Conservation (phyloP, 2,888 invertebrate genomes). For the Perizoma flavofasciatum region DNA sequence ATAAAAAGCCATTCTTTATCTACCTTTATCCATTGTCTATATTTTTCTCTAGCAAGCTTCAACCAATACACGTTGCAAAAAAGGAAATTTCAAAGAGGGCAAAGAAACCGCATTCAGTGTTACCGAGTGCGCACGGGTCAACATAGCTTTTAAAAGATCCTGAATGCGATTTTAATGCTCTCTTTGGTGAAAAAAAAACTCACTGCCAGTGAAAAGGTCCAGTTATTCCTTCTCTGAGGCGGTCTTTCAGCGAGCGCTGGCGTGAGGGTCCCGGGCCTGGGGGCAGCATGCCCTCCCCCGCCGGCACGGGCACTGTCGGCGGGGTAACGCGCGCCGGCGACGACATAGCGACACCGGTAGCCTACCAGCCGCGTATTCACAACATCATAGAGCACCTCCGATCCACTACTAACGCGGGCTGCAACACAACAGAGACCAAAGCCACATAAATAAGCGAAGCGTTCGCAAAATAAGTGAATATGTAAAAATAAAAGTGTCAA, state of each 20-base stretch:
- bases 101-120: constrained; percentile 25
- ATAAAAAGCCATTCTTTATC: constrained; percentile 37
- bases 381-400: constrained; percentile 63
- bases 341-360: constrained; percentile 60
- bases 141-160: not conserved
- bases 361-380: constrained; percentile 54
- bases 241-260: constrained; percentile 90
- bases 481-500: constrained; percentile 42
- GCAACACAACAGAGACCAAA: constrained; percentile 78
- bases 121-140: too few species aligned
- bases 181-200: constrained; percentile 68
- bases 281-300: constrained; percentile 76
- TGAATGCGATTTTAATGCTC: constrained; percentile 25
- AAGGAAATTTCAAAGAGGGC: constrained; percentile 24
- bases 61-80: constrained; percentile 27
- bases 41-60: too few species aligned
- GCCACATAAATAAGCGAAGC: constrained; percentile 79
- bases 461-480: constrained; percentile 48
- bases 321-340: constrained; percentile 72
- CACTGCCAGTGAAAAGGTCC: constrained; percentile 93
- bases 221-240: constrained; percentile 90
- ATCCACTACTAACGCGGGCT: constrained; percentile 74
- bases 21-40: too few species aligned
- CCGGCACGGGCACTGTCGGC: constrained; percentile 55
- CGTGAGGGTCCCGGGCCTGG: constrained; percentile 85